Evolutionary conservation across 2,888 invertebrate species (phyloP), one percentile per base, ranked within the genome.

Genomic region (Crossocerus cetratus): DNA sequence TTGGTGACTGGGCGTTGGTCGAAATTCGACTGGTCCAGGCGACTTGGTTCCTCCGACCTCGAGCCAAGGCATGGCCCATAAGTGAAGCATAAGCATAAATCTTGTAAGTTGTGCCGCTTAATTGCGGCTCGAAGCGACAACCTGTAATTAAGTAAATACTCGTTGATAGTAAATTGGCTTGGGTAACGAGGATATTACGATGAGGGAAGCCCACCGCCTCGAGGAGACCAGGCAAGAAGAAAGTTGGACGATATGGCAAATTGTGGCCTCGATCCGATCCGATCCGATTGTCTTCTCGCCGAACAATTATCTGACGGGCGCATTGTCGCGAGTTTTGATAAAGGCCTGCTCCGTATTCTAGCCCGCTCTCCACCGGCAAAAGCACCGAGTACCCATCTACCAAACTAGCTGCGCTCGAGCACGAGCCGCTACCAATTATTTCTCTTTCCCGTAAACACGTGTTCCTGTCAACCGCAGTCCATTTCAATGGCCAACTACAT

Each of bases 101-200:
- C 84, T 76, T 79, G 66, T 72, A 73, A 77, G 69, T 80, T 72
- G 72, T 77, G 75, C 69, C 83, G 82, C 83, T 85, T 85, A 85
- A 85, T 84, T 84, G 79, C 81, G 75, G 74, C 72, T 75, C 74
- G 74, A 75, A 79, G 72, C 79, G 68, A 63, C 53, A 32, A 73
- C 77, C 77, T 81, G 84, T 83, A 85, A 85, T 85, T 85, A 85
- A 83, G 84, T 81, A 76, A 83, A 85, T 81, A 76, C 74, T 74
- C 64, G 75, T 75, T 74, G 76, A 75, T 68, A 69, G 60, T 18
- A 44, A 60, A 62, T 72, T 70, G 59, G 32, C 32, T 32, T 32
- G 5, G 11, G 32, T 5, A 32, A 8, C 4, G 32, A 32, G 8
- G 5, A 32, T 32, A 32, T 32, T 32, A 8, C 8, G 32, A 8